Conservation (phyloP, 2,797 vertebrate species). For the Setipinna tenuifilis region DNA sequence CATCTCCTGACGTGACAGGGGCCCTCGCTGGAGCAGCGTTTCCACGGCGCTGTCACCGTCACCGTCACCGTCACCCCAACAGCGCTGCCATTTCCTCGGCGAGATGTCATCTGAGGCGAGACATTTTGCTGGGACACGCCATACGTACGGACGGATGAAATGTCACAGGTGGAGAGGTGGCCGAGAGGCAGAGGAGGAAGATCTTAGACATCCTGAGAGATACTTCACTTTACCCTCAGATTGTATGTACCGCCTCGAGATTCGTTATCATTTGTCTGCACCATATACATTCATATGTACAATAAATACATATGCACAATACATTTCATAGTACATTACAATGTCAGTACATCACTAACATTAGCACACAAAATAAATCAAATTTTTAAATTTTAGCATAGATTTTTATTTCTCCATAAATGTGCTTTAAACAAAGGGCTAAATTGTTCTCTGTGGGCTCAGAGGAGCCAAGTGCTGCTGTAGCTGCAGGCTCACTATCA, state of each 20-base stretch:
- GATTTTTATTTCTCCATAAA: neutral
- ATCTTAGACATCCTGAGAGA: neutral
- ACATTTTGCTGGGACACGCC: neutral
- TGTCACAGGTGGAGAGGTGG: constrained; percentile 20
- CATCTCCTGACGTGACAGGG: constrained; percentile 39
- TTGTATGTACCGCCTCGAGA: neutral
- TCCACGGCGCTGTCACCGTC: neutral
- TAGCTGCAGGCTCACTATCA: neutral
- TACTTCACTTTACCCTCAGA: neutral
- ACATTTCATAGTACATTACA: neutral
- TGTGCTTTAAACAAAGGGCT: neutral
- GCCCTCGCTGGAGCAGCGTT: neutral
- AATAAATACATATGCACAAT: neutral
- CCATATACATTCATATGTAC: neutral
- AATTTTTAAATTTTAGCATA: neutral
- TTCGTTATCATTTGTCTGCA: neutral
- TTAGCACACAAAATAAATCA: neutral
- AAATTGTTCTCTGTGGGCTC: neutral
- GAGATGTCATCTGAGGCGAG: neutral
- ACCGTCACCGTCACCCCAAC: neutral
- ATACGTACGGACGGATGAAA: neutral
- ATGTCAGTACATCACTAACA: neutral
- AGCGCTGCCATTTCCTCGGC: neutral
- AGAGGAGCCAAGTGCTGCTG: neutral
- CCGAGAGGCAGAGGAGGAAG: neutral